Conservation (phyloP, 2,888 invertebrate genomes). For the Erpobdella octoculata region DNA sequence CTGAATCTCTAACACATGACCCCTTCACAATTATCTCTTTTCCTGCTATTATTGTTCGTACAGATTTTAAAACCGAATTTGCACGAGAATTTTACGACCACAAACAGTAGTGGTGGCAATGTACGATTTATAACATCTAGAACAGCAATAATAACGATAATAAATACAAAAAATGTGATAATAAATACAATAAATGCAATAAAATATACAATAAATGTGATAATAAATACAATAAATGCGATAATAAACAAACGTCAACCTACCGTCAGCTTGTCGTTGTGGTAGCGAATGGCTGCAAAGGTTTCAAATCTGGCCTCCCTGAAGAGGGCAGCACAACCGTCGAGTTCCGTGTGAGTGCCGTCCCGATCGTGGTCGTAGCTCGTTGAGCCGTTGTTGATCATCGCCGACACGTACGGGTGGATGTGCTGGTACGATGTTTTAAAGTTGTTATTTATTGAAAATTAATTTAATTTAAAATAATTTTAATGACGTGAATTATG, state of each 20-base stretch:
- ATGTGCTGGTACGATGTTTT: slow-evolving; percentile 69
- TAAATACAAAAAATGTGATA: not conserved
- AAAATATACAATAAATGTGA: not conserved
- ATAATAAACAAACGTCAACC: slow-evolving; percentile 32
- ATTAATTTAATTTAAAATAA: no score
- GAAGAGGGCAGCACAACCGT: slow-evolving; percentile 92
- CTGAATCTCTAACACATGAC: no score
- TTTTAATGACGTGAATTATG: no score
- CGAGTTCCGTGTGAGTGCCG: slow-evolving; percentile 92
- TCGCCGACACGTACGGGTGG: slow-evolving; percentile 94
- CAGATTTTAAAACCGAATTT: no score
- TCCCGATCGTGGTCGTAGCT: slow-evolving; percentile 97
- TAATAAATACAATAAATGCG: not conserved
- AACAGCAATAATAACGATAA: no score
- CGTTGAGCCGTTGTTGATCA: slow-evolving; percentile 90
- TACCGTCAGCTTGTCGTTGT: slow-evolving; percentile 75
- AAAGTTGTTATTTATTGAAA: not conserved
- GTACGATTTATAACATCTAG: no score
- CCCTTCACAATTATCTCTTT: no score
- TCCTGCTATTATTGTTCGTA: no score
- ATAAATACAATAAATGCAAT: no score
- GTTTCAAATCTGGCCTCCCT: slow-evolving; percentile 84
- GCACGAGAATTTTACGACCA: no score
- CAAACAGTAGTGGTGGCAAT: no score
- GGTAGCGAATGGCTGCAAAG: slow-evolving; percentile 79